Evolutionary conservation across 2,797 vertebrate genomes (phyloP), one percentile per base, ranked within the genome.

Genomic region (Alca torda): DNA sequence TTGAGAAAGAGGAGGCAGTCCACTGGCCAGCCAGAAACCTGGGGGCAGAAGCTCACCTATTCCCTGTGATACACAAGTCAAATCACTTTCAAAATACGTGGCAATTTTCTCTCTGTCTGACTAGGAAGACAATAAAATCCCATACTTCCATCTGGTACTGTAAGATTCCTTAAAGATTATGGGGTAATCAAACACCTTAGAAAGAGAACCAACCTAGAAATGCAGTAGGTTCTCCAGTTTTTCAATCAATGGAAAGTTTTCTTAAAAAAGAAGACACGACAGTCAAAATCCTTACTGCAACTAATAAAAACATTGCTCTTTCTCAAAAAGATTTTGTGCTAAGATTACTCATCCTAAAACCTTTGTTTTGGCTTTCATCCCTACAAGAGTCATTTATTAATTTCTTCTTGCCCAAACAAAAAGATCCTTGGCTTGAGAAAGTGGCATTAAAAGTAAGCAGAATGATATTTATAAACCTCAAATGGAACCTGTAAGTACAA

Each of bases 391-490:
- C 3, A 84, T 87, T 94, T 64, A 89, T 54, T 73, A 90, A 90
- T 75, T 88, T 91, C 53, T 95, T 88, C 70, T 91, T 93, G 70
- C 56, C 91, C 84, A 93, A 91, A 84, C 48, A 68, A 15, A 68
- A 88, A 78, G 41, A 72, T 87, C 69, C 73, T 78, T 93, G 84
- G 60, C 72, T 87, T 85, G 35, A 72, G 79, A 84, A 74, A 77
- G 51, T 35, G 82, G 54, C 83, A 72, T 84, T 80, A 80, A 84
- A 90, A 77, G 78, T 73, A 31, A 75, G n/a, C 51, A 76, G 50
- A 88, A 73, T 35, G 57, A n/a, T 96, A 82, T 94, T 97, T 86
- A 96, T 90, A 96, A 95, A 96, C 64, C 70, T 86, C 70, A 81
- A 46, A 57, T 10, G 63, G 65, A 95, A 85, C 26, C 48, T 74